phyloP scores from a whole-genome alignment of 2,113 vertebrate species.

The Lasiurus cinereus region DNA sequence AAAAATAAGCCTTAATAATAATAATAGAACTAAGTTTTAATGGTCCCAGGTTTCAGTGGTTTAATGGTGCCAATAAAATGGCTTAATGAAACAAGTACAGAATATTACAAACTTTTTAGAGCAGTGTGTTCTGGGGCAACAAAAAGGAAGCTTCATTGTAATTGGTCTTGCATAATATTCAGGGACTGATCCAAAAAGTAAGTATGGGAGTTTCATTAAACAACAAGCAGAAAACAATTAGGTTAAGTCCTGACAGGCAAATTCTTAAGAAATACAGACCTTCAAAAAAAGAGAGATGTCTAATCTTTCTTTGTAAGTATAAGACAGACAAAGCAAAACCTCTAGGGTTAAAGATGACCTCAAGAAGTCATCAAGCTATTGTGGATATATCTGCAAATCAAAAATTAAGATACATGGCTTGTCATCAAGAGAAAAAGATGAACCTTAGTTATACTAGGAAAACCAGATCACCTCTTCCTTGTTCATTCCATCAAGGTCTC shows the following conservation, averaged over 20 bases:
- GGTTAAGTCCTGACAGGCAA: conserved; percentile 75
- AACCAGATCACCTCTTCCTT: conserved; percentile 26
- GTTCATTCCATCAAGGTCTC: conserved; percentile 1
- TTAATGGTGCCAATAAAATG: conserved; percentile 87
- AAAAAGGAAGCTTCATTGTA: conserved; percentile 84
- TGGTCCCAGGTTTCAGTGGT: conserved; percentile 87
- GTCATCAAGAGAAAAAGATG: conserved; percentile 32
- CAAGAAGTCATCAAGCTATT: conserved; percentile 53
- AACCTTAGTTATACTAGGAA: conserved; percentile 42
- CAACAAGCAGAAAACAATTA: conserved; percentile 83
- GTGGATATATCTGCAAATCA: conserved; percentile 48
- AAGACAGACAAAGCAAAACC: conserved; percentile 57
- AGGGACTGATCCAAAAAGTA: conserved; percentile 77
- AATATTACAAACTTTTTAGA: conserved; percentile 87
- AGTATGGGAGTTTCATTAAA: conserved; percentile 82
- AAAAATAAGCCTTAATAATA: conserved; percentile 89
- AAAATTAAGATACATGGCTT: conserved; percentile 37
- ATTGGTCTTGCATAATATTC: conserved; percentile 82
- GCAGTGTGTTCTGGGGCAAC: conserved; percentile 84
- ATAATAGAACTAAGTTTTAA: conserved; percentile 88
- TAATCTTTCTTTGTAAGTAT: conserved; percentile 51
- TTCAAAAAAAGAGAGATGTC: conserved; percentile 62
- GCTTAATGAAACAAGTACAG: conserved; percentile 87
- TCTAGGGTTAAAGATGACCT: conserved; percentile 15
- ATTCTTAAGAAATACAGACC: conserved; percentile 74